Evolutionary conservation across 2,113 vertebrate species (phyloP).

Genomic region (Ammodytes marinus): DNA sequence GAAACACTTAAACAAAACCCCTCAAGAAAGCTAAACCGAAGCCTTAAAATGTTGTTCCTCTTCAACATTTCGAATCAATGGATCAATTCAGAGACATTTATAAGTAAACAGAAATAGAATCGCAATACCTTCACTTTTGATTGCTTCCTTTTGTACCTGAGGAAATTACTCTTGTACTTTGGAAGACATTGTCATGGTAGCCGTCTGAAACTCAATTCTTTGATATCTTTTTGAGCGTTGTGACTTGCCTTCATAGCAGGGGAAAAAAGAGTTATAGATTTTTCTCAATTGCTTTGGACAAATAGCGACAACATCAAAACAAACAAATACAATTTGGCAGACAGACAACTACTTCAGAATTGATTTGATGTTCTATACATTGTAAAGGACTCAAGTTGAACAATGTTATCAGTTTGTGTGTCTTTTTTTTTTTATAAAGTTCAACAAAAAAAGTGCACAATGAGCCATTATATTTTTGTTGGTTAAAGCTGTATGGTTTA

Average conservation of each 20-base stretch:
- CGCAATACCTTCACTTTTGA: slow-evolving; percentile 9
- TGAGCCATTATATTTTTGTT: background rate
- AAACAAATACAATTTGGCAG: slow-evolving; percentile 54
- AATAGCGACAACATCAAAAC: slow-evolving; percentile 50
- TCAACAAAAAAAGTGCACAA: slow-evolving; percentile 18
- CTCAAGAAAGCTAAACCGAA: background rate
- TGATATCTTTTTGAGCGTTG: slow-evolving; percentile 30
- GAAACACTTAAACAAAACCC: background rate
- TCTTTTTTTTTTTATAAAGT: slow-evolving; percentile 29
- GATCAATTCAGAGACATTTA: slow-evolving; percentile 2
- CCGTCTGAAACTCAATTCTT: slow-evolving; percentile 38
- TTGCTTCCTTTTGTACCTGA: slow-evolving; percentile 25
- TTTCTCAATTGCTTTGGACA: slow-evolving; percentile 52
- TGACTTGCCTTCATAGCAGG: slow-evolving; percentile 27
- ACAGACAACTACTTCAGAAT: slow-evolving; percentile 39
- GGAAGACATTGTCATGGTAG: slow-evolving; percentile 37
- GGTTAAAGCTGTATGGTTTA: background rate
- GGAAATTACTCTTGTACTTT: slow-evolving; percentile 15
- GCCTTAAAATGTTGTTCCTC: background rate
- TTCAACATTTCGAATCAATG: background rate
- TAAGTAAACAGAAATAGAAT: background rate
- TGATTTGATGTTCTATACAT: slow-evolving; percentile 46
- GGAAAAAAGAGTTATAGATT: slow-evolving; percentile 38
- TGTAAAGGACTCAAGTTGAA: slow-evolving; percentile 30
- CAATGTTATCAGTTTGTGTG: slow-evolving; percentile 22